Conservation (phyloP, 2,888 invertebrate species). For the Hirtodrosophila histrioides region DNA sequence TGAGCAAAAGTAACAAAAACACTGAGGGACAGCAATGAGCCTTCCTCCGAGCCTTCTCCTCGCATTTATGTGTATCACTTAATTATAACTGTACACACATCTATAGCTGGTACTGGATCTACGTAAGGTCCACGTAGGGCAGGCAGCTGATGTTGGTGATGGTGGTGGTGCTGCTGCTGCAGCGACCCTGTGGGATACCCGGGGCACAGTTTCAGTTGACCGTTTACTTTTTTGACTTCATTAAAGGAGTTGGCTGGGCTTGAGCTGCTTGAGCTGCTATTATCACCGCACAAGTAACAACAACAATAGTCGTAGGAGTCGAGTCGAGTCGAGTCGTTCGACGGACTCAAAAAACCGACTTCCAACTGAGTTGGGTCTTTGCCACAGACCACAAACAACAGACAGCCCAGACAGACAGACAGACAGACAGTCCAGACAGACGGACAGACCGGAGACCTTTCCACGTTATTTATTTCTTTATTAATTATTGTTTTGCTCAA, state of each 20-base stretch:
- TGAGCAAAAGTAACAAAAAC: slow-evolving; percentile 20
- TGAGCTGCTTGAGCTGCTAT: slow-evolving; percentile 12
- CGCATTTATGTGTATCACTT: slow-evolving; percentile 72
- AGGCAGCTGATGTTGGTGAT: neutral
- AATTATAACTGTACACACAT: slow-evolving; percentile 76
- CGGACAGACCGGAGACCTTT: slow-evolving; percentile 1
- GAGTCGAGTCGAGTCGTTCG: slow-evolving; percentile 29
- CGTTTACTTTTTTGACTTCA: slow-evolving; percentile 75
- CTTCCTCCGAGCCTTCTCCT: neutral
- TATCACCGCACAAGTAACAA: slow-evolving; percentile 12
- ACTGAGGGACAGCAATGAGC: slow-evolving; percentile 7
- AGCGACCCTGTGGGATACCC: slow-evolving; percentile 51
- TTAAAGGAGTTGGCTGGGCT: slow-evolving; percentile 65
- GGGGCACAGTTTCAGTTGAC: slow-evolving; percentile 40
- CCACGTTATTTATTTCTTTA: slow-evolving; percentile 66
- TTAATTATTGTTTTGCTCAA: slow-evolving; percentile 62
- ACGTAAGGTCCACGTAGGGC: slow-evolving; percentile 9
- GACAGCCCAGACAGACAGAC: neutral
- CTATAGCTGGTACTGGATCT: slow-evolving; percentile 1
- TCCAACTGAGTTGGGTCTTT: slow-evolving; percentile 56
- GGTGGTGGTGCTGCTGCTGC: slow-evolving; percentile 14
- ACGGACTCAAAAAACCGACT: slow-evolving; percentile 28
- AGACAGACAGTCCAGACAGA: neutral
- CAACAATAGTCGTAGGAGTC: slow-evolving; percentile 42
- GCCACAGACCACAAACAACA: slow-evolving; percentile 12